Conservation (phyloP, 2,797 vertebrate genomes). For the Sebastes minor region DNA sequence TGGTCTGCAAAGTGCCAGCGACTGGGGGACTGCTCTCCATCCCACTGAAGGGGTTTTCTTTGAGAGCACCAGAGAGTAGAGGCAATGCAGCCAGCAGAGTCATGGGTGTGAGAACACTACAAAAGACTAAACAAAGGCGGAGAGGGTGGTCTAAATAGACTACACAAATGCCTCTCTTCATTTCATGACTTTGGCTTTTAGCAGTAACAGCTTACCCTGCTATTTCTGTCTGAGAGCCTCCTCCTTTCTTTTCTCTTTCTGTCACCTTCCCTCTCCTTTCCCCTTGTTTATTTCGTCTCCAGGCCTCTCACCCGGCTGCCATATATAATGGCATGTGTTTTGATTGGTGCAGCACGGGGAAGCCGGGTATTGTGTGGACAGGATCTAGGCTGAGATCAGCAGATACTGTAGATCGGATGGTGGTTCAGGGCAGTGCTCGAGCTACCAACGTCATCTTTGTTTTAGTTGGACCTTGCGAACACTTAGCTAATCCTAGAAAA, state of each 20-base stretch:
- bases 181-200: conserved; percentile 47
- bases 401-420: conserved; percentile 66
- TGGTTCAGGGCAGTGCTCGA: conserved; percentile 62
- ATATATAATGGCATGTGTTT: conserved; percentile 72
- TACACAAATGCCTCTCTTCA: conserved; percentile 49
- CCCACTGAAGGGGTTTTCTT: conserved; percentile 48
- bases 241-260: conserved; percentile 27
- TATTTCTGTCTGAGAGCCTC: conserved; percentile 20
- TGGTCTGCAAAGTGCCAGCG: conserved; percentile 40
- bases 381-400: conserved; percentile 82
- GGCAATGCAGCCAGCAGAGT: conserved; percentile 33
- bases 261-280: conserved; percentile 47
- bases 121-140: conserved; percentile 56
- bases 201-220: conserved; percentile 3
- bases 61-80: conserved; percentile 52
- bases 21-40: conserved; percentile 25
- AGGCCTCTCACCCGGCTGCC: conserved; percentile 46
- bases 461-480: conserved; percentile 80
- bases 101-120: conserved; percentile 35
- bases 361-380: conserved; percentile 85
- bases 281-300: conserved; percentile 52
- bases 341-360: conserved; percentile 75
- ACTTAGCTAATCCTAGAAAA: conserved; percentile 75
- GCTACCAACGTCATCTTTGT: conserved; percentile 75
- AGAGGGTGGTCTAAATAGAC: conserved; percentile 49